Base-by-base conservation (phyloP, 2,888 invertebrate species). In the Trissonchulus latispiculum region DNA sequence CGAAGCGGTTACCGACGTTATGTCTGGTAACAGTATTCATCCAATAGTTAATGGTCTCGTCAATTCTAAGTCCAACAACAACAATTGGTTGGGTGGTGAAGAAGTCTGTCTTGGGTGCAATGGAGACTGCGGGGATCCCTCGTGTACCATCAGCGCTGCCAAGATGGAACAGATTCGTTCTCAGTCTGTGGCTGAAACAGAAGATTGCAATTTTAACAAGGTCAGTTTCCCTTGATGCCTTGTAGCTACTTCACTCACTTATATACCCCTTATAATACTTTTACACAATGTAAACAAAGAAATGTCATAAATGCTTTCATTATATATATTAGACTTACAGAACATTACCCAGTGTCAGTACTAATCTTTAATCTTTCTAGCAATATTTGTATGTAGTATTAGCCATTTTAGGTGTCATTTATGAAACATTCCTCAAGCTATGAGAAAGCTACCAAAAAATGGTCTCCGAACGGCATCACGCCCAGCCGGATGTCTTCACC, bases 21-120 rank as follows among this genome's bases (percentile, higher is more conserved):
- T n/a, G n/a, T n/a, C n/a, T n/a, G n/a, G n/a, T n/a, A n/a, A n/a
- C n/a, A n/a, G n/a, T n/a, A n/a, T n/a, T n/a, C n/a, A n/a, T n/a
- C n/a, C n/a, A n/a, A n/a, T n/a, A n/a, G n/a, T n/a, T n/a, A n/a
- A n/a, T n/a, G n/a, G n/a, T n/a, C n/a, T n/a, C n/a, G n/a, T n/a
- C n/a, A n/a, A n/a, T n/a, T n/a, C n/a, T n/a, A n/a, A n/a, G n/a
- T n/a, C n/a, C n/a, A n/a, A n/a, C 37, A 69, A 33, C 69, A 69
- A 69, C 31, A 28, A 71, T 2, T 72, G 61, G 68, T 35, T 31
- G 67, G 29, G 48, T 35, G 15, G 29, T 37, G 73, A 67, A 8
- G 74, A 75, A 66, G 74, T 70, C 33, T 75, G 75, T 59, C 69
- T 75, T 32, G 75, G 75, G 3, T 75, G 75, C 36, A 28, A 31